A percentile compares a stretch with the other conserved stretches of the same genome.
phyloP scores from a whole-genome alignment of 2,797 vertebrate species.

The Chelonia mydas region DNA sequence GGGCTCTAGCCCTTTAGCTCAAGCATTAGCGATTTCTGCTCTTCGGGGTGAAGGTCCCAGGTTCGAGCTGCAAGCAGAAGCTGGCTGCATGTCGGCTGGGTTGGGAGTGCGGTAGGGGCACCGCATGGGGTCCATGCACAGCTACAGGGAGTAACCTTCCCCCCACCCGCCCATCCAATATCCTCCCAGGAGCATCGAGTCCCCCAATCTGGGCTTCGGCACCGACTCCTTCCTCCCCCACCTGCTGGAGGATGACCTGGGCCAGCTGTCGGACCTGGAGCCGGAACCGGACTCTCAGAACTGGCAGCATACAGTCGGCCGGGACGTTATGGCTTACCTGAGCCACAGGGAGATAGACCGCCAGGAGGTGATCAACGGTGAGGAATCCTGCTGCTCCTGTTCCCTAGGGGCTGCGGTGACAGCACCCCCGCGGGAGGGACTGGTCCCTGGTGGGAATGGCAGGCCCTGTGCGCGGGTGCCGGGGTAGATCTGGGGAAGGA shows the following conservation, averaged over 20 bases:
- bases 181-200: slow-evolving; percentile 87
- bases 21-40: slow-evolving; percentile 22
- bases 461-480: not conserved
- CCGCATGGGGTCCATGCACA: not conserved
- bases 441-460: rapidly evolving
- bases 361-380: slow-evolving; percentile 95
- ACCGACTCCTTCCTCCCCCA: slow-evolving; percentile 81
- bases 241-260: slow-evolving; percentile 87
- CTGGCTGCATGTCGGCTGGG: slow-evolving; percentile 40
- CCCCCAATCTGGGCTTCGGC: slow-evolving; percentile 83
- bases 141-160: not conserved
- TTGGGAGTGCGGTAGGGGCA: not conserved
- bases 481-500: not conserved
- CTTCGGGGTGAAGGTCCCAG: slow-evolving; percentile 32
- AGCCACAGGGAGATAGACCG: slow-evolving; percentile 88
- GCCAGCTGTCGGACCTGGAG: slow-evolving; percentile 84
- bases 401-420: rapidly evolving
- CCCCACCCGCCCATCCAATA: not conserved
- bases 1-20: slow-evolving; percentile 16
- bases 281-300: slow-evolving; percentile 86
- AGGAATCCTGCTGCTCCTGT: not conserved
- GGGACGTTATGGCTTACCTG: slow-evolving; percentile 84
- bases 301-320: slow-evolving; percentile 90
- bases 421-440: rapidly evolving
- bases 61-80: slow-evolving; percentile 39